Evolutionary conservation across 2,797 vertebrate genomes (phyloP).

Genomic region (Semotilus atromaculatus): DNA sequence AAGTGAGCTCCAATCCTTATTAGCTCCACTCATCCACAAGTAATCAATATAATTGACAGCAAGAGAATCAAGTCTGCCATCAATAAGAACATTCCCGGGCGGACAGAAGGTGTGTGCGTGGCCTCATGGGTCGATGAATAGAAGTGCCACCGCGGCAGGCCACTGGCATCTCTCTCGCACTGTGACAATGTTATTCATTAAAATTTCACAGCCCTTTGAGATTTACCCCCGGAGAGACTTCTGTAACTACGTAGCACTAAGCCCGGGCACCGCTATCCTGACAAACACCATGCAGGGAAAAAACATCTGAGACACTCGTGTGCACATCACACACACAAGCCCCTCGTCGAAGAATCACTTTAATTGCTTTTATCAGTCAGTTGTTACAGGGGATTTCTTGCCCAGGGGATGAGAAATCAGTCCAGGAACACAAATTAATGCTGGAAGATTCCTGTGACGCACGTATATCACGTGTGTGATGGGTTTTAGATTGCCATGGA

Average conservation of each 20-base stretch:
- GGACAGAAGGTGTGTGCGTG: conserved; percentile 40
- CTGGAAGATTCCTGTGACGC: not conserved
- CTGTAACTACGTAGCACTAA: conserved; percentile 33
- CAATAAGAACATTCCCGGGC: conserved; percentile 68
- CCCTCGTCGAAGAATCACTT: conserved; percentile 20
- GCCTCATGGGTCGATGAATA: conserved; percentile 54
- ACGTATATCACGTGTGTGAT: not conserved
- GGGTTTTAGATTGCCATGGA: not conserved
- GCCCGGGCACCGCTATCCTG: not conserved
- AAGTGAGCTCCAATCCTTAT: conserved; percentile 72
- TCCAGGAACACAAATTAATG: conserved; percentile 29
- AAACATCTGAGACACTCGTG: conserved; percentile 13
- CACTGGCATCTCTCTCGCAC: conserved; percentile 35
- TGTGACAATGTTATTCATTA: conserved; percentile 60
- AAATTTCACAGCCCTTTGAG: conserved; percentile 45
- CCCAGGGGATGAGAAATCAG: not conserved
- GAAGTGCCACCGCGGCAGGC: conserved; percentile 39
- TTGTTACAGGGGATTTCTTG: conserved; percentile 30
- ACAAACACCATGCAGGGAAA: conserved; percentile 9
- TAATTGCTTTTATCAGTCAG: conserved; percentile 48
- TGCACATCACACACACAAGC: conserved; percentile 25
- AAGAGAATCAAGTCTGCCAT: conserved; percentile 70
- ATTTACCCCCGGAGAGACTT: conserved; percentile 36
- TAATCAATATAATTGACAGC: conserved; percentile 81
- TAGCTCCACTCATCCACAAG: conserved; percentile 80